Evolutionary conservation across 2,888 invertebrate species (phyloP), one percentile per base, ranked within the genome.

Genomic region (Hypolimnas misippus): DNA sequence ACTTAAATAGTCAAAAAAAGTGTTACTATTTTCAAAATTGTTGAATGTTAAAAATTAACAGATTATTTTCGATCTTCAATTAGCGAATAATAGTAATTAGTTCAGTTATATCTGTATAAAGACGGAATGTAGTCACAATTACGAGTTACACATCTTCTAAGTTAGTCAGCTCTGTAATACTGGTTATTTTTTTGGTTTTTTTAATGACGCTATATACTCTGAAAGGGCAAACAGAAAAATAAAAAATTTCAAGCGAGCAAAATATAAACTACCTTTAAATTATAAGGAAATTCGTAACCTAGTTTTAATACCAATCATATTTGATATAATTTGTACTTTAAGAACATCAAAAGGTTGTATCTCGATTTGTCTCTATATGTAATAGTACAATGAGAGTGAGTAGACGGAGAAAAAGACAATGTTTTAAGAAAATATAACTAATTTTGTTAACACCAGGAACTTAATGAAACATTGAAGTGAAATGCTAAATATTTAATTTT

Each of bases 151-250:
- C 67, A 65, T 66, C 69, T 66, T 68, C 65, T 62, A 42, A 61
- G 66, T 68, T 70, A 71, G 66, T 69, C 68, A 62, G 67, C 62
- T 59, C 65, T 59, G 67, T 42, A 58, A 77, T 76, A 76, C 75
- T 72, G 74, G 81, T 88, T 89, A 89, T 85, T 86, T 87, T 87
- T 90, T 89, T 73, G 83, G 83, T 76, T 84, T 87, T 81, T 87
- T 90, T 87, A 92, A 80, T 79, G 91, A 89, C 74, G 86, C 81
- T 84, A 89, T 83, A 86, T 86, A 91, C 71, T 92, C 92, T 92
- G 90, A 92, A 92, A 89, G 69, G 78, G 84, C 79, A 49, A 49
- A 49, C 49, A 49, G 25, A 90, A 89, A 90, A 78, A 86, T 81
- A 86, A 87, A 80, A 69, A 73, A 72, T 71, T 55, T 68, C 67